phyloP scores from a whole-genome alignment of 2,113 vertebrate species.

The Cranoglanis bouderius region DNA sequence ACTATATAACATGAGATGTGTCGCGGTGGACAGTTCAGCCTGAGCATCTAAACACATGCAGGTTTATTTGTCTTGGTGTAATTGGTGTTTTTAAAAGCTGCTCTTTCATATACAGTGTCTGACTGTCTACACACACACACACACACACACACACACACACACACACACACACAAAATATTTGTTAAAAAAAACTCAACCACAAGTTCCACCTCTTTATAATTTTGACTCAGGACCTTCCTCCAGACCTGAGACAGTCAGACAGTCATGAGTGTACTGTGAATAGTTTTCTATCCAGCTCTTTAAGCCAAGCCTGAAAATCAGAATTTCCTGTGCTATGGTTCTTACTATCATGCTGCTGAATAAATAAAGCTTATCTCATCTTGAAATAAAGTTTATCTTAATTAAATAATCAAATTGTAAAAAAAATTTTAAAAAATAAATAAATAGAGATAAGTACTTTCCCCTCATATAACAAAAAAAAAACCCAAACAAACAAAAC shows the following conservation, averaged over 20 bases:
- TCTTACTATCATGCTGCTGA: neutral
- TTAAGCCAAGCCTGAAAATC: neutral
- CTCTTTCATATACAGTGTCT: neutral
- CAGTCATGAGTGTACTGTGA: neutral
- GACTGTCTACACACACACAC: no score
- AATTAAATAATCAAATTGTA: neutral
- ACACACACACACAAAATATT: slow-evolving; percentile 9
- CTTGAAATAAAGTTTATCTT: neutral
- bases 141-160: no score
- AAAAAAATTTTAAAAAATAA: no score
- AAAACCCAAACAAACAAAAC: neutral
- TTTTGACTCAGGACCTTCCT: neutral
- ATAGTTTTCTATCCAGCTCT: neutral
- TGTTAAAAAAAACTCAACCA: no score
- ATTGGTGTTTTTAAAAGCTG: neutral
- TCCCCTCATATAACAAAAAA: neutral
- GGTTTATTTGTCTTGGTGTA: neutral
- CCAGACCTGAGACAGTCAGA: neutral
- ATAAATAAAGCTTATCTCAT: neutral
- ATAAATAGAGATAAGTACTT: neutral
- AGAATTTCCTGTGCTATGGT: neutral
- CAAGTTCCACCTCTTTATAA: neutral
- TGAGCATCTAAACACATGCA: neutral
- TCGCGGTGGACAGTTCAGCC: no score
- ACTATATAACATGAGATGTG: no score